A percentile compares a stretch with the other conserved stretches of the same genome.
These are phyloP conservation scores for Hestina assimilis DNA, from an alignment of 1,140 invertebrate genomes.

Conservation along the genomic window DNA sequence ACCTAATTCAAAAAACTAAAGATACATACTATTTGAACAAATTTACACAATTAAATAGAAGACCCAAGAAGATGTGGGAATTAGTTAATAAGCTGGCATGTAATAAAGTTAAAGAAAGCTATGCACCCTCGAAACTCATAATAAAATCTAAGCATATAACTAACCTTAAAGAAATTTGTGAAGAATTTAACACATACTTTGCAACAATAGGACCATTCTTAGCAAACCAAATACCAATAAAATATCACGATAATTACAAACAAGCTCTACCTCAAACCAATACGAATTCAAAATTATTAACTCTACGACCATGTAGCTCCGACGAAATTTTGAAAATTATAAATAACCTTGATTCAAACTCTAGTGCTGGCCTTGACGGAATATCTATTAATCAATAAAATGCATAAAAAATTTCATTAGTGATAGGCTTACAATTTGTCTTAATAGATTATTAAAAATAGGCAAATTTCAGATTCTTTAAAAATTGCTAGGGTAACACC, in stretches of 20 bases:
- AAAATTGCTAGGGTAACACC: constrained; percentile 14
- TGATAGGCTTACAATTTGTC: background rate
- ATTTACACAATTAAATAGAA: constrained; percentile 6
- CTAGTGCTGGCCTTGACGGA: constrained; percentile 9
- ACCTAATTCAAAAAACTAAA: constrained; percentile 14
- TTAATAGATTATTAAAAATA: constrained; percentile 9
- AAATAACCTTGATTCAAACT: constrained; percentile 3
- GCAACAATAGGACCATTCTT: constrained; percentile 6
- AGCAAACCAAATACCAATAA: constrained; percentile 7
- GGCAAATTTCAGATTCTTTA: constrained; percentile 12
- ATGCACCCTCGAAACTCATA: constrained; percentile 14
- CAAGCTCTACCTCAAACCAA: constrained; percentile 5
- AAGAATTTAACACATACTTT: constrained; percentile 12
- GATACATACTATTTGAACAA: constrained; percentile 10
- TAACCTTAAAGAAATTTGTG: constrained; percentile 5
- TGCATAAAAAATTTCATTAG: constrained; percentile 1
- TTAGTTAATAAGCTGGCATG: constrained; percentile 12
- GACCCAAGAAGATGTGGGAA: constrained; percentile 14
- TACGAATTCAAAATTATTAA: background rate
- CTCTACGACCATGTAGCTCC: constrained; percentile 3
- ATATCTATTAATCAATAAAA: constrained; percentile 14
- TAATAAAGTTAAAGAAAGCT: constrained; percentile 15
- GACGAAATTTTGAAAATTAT: constrained; percentile 6
- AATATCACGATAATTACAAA: background rate
- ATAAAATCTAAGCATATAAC: constrained; percentile 1